phyloP scores from a whole-genome alignment of 1,140 invertebrate genomes.

The Thereuonema tuberculata region DNA sequence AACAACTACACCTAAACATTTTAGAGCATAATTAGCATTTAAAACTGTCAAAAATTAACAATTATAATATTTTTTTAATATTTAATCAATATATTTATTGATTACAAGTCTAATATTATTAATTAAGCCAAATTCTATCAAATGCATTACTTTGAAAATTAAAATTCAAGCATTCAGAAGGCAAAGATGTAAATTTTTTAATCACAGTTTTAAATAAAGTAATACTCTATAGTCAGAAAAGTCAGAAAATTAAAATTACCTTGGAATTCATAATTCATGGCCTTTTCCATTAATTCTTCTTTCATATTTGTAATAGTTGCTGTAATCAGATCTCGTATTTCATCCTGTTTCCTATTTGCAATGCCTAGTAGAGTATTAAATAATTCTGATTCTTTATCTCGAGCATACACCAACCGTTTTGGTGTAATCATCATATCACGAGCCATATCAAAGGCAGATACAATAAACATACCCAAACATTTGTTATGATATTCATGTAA shows the following conservation, averaged over 20 bases:
- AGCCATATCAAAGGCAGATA: slow-evolving; percentile 78
- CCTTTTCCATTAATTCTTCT: slow-evolving; percentile 44
- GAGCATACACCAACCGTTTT: slow-evolving; percentile 63
- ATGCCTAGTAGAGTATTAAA: slow-evolving; percentile 54
- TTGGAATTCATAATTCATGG: slow-evolving; percentile 43
- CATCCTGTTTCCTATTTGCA: slow-evolving; percentile 64
- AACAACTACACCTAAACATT: background rate
- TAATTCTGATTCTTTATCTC: slow-evolving; percentile 62
- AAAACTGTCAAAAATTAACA: no score
- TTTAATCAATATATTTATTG: no score
- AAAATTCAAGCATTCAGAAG: no score
- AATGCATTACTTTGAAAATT: no score
- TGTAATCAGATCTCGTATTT: slow-evolving; percentile 58
- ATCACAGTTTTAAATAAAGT: no score
- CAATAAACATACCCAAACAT: slow-evolving; percentile 63
- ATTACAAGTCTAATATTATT: no score
- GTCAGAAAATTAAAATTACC: slow-evolving; percentile 35
- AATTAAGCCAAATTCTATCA: no score
- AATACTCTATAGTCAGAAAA: no score
- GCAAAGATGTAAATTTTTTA: no score
- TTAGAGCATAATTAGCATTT: no score
- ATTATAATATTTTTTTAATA: no score
- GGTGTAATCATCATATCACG: slow-evolving; percentile 76
- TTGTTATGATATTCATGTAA: slow-evolving; percentile 49
- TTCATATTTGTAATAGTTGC: slow-evolving; percentile 56